Evolutionary conservation across 1,140 invertebrate genomes (phyloP).

Genomic region (Macrostomum lignano): DNA sequence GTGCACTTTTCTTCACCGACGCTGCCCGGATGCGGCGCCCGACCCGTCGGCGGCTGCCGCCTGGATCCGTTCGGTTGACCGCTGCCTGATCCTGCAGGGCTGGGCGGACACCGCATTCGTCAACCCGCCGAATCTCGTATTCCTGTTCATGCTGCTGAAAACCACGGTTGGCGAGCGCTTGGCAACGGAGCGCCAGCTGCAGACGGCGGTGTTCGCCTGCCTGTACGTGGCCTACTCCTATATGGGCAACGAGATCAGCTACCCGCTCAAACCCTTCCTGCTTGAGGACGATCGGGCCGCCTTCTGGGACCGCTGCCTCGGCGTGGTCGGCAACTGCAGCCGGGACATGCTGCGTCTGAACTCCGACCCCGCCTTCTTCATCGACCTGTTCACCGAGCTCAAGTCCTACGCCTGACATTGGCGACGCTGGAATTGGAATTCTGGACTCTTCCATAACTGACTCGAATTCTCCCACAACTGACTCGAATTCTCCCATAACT

Average conservation of each 20-base stretch:
- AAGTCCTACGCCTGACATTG: conserved; percentile 44
- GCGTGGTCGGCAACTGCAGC: conserved; percentile 65
- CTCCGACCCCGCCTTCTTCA: conserved; percentile 85
- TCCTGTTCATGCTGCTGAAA: conserved; percentile 85
- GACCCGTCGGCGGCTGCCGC: conserved; percentile 53
- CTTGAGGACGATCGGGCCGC: conserved; percentile 13
- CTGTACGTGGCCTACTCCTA: conserved; percentile 88
- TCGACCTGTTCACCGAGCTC: conserved; percentile 85
- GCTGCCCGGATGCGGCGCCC: conserved; percentile 38
- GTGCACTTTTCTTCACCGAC: conserved; percentile 60
- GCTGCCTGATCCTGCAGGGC: conserved; percentile 69
- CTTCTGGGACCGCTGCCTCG: conserved; percentile 84
- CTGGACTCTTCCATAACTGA: too few relatives aligned
- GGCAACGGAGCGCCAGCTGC: conserved; percentile 55
- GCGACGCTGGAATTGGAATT: too few relatives aligned
- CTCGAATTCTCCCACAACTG: too few relatives aligned
- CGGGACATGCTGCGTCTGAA: conserved; percentile 86
- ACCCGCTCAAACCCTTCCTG: conserved; percentile 89
- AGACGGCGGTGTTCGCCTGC: conserved; percentile 79
- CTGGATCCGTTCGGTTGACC: conserved; percentile 83
- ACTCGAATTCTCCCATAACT: too few relatives aligned
- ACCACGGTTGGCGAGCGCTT: conserved; percentile 39
- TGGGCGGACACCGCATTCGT: conserved; percentile 99
- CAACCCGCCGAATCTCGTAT: conserved; percentile 94
- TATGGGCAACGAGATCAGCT: conserved; percentile 84